A percentile compares a stretch with the other conserved stretches of the same genome.
Conservation (phyloP, 2,113 vertebrate genomes). For the Tetrax tetrax region DNA sequence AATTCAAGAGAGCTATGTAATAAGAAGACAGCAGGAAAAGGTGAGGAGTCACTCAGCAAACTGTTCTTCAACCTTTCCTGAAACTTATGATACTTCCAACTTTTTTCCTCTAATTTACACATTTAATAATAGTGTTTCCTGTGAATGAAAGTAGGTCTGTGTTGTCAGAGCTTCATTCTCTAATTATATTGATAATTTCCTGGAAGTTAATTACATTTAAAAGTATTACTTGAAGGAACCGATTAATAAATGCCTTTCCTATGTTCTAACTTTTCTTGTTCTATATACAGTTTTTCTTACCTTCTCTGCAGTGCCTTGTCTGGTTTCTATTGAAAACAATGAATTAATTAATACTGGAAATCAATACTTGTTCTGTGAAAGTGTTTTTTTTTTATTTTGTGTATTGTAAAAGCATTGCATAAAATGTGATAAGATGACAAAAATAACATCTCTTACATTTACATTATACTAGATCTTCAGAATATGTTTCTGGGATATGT, state of each 20-base stretch:
- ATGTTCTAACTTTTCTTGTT: constrained; percentile 6
- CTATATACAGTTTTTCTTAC: background rate
- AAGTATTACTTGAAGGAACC: background rate
- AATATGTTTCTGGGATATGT: background rate
- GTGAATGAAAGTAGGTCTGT: background rate
- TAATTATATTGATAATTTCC: background rate
- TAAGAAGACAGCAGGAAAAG: constrained; percentile 76
- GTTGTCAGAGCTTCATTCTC: background rate
- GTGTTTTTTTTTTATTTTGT: background rate
- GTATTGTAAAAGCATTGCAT: background rate
- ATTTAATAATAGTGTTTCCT: background rate
- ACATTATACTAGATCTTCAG: background rate
- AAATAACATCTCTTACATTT: background rate
- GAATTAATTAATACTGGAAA: background rate
- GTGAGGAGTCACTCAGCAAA: constrained; percentile 68
- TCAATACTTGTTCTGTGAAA: background rate
- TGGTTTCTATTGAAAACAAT: background rate
- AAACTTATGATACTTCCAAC: constrained; percentile 4
- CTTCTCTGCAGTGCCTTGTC: background rate
- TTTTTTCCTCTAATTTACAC: background rate
- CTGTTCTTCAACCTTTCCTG: constrained; percentile 36
- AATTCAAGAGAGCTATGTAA: constrained; percentile 19
- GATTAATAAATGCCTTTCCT: background rate
- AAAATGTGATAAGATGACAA: background rate
- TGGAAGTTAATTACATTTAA: background rate